Conservation (phyloP, 1,140 invertebrate genomes). For the Camponotus floridanus region DNA sequence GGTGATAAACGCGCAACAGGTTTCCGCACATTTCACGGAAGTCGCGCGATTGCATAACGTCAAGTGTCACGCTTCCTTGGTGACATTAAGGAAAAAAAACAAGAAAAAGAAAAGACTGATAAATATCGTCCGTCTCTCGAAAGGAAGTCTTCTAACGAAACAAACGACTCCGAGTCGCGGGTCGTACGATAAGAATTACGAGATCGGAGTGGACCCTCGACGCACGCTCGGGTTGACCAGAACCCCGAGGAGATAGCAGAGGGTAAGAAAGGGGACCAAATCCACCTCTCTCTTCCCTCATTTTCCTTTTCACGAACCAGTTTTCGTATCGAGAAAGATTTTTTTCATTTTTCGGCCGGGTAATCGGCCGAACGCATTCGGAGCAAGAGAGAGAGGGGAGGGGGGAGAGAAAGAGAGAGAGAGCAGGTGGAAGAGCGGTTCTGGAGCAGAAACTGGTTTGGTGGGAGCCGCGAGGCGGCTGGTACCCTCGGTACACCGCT, state of each 20-base stretch:
- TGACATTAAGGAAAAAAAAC: conserved; percentile 66
- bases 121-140: conserved; percentile 3
- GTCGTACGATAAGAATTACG: conserved; percentile 17
- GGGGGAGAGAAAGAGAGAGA: background rate
- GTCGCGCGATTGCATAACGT: conserved; percentile 76
- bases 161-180: background rate
- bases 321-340: conserved; percentile 17
- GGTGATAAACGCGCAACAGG: conserved; percentile 64
- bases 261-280: background rate
- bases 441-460: conserved; percentile 64
- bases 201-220: background rate
- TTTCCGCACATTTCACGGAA: conserved; percentile 72
- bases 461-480: conserved; percentile 66
- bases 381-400: conserved; percentile 36
- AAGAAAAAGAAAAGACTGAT: conserved; percentile 22
- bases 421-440: conserved; percentile 70
- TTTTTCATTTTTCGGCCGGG: conserved; percentile 21
- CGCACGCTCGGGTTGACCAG: background rate
- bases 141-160: conserved; percentile 14
- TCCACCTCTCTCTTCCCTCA: background rate
- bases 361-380: conserved; percentile 35
- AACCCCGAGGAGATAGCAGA: too few species aligned
- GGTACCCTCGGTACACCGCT: conserved; percentile 21
- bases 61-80: conserved; percentile 73
- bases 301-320: background rate